Evolutionary conservation across 2,797 vertebrate genomes (phyloP), one percentile per base, ranked within the genome.

Genomic region (Lacerta agilis): DNA sequence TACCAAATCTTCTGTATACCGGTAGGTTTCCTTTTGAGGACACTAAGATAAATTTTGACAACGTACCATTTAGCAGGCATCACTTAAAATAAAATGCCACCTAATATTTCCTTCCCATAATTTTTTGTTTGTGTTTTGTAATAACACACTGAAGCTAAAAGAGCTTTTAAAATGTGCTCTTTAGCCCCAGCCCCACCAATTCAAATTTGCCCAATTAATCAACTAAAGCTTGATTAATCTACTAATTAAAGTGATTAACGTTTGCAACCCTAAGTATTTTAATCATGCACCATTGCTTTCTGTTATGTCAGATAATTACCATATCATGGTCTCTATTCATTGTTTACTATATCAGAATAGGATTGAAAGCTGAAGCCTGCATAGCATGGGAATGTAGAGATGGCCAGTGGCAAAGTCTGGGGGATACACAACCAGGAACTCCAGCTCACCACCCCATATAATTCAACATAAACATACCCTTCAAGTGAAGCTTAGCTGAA

Each of bases 211-310:
- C 43, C 78, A 86, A 89, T 89, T 82, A 81, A 89, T 89, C 88
- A 89, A 76, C 88, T 86, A 81, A 89, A 89, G 58, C 64, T 86
- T 89, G 88, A 89, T 89, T 89, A 89, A 89, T 89, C 72, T 76
- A 66, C 83, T 89, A 89, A 89, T 89, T 86, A 89, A 81, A 82
- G 55, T 82, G 71, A 89, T 86, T 66, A 85, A 85, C 79, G 29
- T 85, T 89, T 66, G 13, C 43, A 76, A 27, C 78, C 25, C 41
- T 75, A 49, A 41, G 83, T 85, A 76, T 77, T 86, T 77, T 85
- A 76, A 76, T 45, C 61, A 76, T 86, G 78, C 83, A 89, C 86
- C 83, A 82, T 76, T 49, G 78, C 72, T 82, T 89, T 81, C 78
- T 86, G 36, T 89, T 85, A 82, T 85, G 83, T 89, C 78, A 89